Evolutionary conservation across 2,797 vertebrate genomes (phyloP).

Genomic region (Acrocephalus scirpaceus): DNA sequence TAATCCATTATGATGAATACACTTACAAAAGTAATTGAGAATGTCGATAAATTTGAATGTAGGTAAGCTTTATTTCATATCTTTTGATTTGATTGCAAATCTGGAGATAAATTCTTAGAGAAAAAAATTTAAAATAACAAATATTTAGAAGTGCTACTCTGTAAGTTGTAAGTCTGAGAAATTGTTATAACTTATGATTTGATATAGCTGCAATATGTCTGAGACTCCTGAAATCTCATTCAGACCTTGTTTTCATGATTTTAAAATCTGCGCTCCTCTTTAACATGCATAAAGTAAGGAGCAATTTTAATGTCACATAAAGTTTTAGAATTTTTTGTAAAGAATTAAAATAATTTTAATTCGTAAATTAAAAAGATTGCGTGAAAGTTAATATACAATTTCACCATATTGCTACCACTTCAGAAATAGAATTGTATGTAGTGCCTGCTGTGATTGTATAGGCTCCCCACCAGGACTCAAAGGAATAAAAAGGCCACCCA

Average conservation of each 20-base stretch:
- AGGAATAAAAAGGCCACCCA: neutral
- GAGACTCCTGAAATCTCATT: neutral
- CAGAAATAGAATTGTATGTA: neutral
- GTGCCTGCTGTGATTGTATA: neutral
- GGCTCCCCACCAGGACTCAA: neutral
- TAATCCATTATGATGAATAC: neutral
- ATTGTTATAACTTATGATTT: neutral
- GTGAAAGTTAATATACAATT: neutral
- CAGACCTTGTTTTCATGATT: neutral
- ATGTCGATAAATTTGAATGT: neutral
- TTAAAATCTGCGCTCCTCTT: neutral
- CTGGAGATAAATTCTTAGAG: neutral
- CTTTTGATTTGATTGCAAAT: neutral
- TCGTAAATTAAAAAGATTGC: neutral
- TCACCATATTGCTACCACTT: neutral
- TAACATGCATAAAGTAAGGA: neutral
- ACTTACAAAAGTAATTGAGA: neutral
- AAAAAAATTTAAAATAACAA: neutral
- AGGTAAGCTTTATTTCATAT: neutral
- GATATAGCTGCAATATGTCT: neutral
- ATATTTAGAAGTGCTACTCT: neutral
- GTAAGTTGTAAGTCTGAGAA: neutral
- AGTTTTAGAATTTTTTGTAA: neutral
- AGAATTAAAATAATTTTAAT: neutral
- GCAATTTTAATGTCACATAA: neutral